Evolutionary conservation across 2,113 vertebrate genomes (phyloP).

Genomic region (Tachycineta bicolor): DNA sequence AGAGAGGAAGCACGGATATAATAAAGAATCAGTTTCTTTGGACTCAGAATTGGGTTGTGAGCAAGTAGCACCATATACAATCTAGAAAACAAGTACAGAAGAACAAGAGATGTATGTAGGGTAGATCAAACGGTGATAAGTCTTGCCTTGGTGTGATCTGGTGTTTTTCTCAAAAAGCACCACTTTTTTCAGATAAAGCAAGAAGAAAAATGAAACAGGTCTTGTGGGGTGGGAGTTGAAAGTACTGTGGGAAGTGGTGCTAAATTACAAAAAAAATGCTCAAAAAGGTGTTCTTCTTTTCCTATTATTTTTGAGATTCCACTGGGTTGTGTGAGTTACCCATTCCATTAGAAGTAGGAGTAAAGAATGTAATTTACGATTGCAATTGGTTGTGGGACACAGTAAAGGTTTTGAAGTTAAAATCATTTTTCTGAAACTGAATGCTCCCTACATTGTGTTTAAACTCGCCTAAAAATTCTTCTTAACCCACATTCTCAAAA

Average conservation of each 20-base stretch:
- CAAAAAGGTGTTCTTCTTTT: background rate
- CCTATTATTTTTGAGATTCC: background rate
- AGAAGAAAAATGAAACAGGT: background rate
- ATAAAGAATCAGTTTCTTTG: background rate
- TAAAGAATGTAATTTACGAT: background rate
- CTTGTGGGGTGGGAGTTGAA: background rate
- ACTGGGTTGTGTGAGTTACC: background rate
- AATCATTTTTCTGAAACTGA: background rate
- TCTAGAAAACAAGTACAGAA: background rate
- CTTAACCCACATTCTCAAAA: background rate
- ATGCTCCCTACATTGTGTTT: background rate
- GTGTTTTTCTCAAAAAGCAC: background rate
- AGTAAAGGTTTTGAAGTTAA: conserved; percentile 16
- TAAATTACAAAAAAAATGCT: background rate
- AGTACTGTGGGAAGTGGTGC: background rate
- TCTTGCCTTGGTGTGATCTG: background rate
- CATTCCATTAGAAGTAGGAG: background rate
- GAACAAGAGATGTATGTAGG: background rate
- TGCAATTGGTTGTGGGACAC: background rate
- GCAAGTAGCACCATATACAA: background rate
- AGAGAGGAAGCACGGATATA: background rate
- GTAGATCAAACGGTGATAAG: background rate
- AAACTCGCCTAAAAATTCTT: background rate
- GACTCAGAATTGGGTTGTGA: background rate
- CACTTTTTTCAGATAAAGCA: background rate